phyloP scores from a whole-genome alignment of 2,797 vertebrate genomes.

The Tolypeutes matacus region DNA sequence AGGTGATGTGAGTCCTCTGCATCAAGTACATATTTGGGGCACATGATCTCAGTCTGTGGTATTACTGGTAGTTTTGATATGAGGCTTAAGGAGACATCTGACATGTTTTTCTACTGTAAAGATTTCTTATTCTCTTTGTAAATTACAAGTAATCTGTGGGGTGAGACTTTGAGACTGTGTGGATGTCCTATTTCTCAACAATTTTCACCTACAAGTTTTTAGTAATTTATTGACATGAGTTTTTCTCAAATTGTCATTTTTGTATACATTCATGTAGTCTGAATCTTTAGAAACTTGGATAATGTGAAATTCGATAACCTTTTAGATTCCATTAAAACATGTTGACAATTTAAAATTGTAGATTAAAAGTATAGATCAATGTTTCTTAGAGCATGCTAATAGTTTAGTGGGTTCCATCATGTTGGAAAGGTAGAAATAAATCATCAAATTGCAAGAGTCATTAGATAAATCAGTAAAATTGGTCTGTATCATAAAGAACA shows the following conservation, averaged over 20 bases:
- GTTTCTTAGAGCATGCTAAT: neutral
- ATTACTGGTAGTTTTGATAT: neutral
- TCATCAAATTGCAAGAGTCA: neutral
- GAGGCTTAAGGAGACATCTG: neutral
- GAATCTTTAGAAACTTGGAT: neutral
- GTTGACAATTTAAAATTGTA: neutral
- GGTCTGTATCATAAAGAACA: neutral
- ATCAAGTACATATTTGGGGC: fast-evolving
- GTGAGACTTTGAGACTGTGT: neutral
- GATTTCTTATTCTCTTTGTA: neutral
- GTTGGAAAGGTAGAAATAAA: neutral
- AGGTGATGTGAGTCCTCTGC: fast-evolving
- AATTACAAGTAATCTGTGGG: neutral
- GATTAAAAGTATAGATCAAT: neutral
- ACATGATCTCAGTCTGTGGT: neutral
- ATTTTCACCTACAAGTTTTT: neutral
- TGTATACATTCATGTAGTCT: neutral
- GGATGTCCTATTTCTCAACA: neutral
- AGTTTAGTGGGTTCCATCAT: neutral
- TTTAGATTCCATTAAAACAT: neutral
- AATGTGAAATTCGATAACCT: neutral
- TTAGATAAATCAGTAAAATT: neutral
- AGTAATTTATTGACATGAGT: too few relatives aligned
- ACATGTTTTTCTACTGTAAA: neutral
- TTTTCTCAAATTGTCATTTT: neutral